phyloP scores from a whole-genome alignment of 2,797 vertebrate species.

The Sitta carolinensis region DNA sequence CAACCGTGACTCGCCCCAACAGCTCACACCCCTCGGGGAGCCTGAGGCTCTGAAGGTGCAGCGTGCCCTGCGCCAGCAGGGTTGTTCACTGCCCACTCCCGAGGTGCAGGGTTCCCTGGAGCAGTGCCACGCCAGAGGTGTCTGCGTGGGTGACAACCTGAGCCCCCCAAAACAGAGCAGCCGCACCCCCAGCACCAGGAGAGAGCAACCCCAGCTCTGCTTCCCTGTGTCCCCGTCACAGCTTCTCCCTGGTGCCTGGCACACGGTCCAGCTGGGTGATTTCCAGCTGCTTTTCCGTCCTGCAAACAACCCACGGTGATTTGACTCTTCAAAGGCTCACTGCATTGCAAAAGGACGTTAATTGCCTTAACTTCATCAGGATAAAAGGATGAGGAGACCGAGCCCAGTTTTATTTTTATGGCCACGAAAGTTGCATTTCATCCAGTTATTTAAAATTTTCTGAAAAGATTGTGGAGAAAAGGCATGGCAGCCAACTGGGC shows the following conservation, averaged over 20 bases:
- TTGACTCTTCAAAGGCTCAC: background rate
- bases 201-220: background rate
- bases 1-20: background rate
- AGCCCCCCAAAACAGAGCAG: background rate
- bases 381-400: background rate
- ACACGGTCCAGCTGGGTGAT: background rate
- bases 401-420: conserved; percentile 14
- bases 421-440: background rate
- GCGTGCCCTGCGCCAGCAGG: background rate
- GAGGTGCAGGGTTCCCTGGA: background rate
- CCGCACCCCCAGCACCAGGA: background rate
- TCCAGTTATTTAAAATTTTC: conserved; percentile 17
- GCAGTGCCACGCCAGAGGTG: background rate
- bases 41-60: background rate
- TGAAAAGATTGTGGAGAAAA: background rate
- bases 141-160: background rate
- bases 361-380: background rate
- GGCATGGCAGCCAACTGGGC: background rate
- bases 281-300: background rate
- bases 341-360: background rate
- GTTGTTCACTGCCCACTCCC: background rate
- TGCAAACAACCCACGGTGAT: background rate
- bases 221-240: background rate
- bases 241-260: background rate
- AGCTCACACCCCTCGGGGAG: background rate